These are phyloP conservation scores for Oscheius sp. DNA, from an alignment of 2,888 invertebrate species.

Conservation along the genomic window DNA sequence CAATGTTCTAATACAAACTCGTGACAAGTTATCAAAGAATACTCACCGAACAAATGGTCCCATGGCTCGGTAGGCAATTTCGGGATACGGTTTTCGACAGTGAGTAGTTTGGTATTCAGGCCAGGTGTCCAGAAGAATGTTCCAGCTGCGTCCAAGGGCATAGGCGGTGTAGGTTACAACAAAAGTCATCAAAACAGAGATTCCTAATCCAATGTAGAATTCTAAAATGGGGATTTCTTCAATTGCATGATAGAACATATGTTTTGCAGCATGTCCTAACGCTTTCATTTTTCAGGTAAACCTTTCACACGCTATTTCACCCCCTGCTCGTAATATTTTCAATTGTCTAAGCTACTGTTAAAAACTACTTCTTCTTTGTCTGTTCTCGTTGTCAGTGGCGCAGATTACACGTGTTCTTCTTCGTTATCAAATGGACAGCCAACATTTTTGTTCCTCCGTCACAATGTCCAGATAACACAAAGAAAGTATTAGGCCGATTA, in stretches of 20 bases:
- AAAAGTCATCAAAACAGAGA: slow-evolving; percentile 58
- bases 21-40: neutral
- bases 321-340: neutral
- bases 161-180: slow-evolving; percentile 68
- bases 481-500: slow-evolving; percentile 1
- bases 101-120: slow-evolving; percentile 68
- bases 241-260: too few relatives aligned
- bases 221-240: slow-evolving; percentile 42
- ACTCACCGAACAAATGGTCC: slow-evolving; percentile 57
- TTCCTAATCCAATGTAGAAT: slow-evolving; percentile 61
- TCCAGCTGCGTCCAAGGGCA: slow-evolving; percentile 68
- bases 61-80: slow-evolving; percentile 67
- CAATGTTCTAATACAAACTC: slow-evolving; percentile 45
- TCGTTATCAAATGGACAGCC: slow-evolving; percentile 33
- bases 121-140: slow-evolving; percentile 65
- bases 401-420: slow-evolving; percentile 35
- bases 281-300: too few relatives aligned
- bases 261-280: too few relatives aligned
- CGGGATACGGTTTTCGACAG: slow-evolving; percentile 71
- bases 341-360: too few relatives aligned
- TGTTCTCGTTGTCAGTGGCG: slow-evolving; percentile 1
- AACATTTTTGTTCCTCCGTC: slow-evolving; percentile 34
- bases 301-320: too few relatives aligned
- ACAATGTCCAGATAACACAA: slow-evolving; percentile 15
- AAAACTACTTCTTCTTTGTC: neutral